Base-by-base conservation (phyloP, 2,797 vertebrate species). In the Oreochromis grahami region DNA sequence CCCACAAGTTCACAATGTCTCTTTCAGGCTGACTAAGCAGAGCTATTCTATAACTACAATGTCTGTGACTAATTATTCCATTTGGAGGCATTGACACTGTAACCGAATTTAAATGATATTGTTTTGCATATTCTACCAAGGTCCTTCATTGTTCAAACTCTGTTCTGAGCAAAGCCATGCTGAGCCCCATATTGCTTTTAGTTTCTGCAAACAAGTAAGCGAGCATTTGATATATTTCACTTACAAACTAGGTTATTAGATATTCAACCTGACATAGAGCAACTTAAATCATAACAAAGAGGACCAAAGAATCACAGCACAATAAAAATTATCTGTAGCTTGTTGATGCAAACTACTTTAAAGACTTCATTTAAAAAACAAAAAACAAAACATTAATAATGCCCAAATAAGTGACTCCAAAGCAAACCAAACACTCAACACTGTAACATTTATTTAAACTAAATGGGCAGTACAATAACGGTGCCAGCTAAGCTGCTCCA, bases 11-110 rank as follows among this genome's bases (percentile, higher is more conserved):
- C 87, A 90, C 19, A 85, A 76, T 60, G 78, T 77, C 50, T 56
- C 32, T 19, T 43, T 87, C 48, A 50, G 52, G 26, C 78, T 84
- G 85, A 89, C 68, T 78, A 83, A 88, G 83, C 83, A 84, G 53
- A 78, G 68, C 65, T 36, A 26, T 80, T 83, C 56, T 76, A 83
- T 52, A 26, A 82, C 80, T 74, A 76, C 78, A 29, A 63, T 10
- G 55, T 76, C 77, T 86, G 82, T 79, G 79, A 81, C 86, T 89
- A 83, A 92, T 87, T 88, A 83, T 90, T 85, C 80, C 2, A 68
- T 81, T 85, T 84, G 77, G 74, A 79, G 65, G 53, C 80, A 84
- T 10, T 87, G 87, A 87, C 80, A 83, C 63, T 76, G 48, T 48
- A 45, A 78, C 65, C 78, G 80, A 87, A 89, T 88, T 82, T 70